These are phyloP conservation scores for Nephila pilipes DNA, from an alignment of 1,140 invertebrate species.

Conservation along the genomic window DNA sequence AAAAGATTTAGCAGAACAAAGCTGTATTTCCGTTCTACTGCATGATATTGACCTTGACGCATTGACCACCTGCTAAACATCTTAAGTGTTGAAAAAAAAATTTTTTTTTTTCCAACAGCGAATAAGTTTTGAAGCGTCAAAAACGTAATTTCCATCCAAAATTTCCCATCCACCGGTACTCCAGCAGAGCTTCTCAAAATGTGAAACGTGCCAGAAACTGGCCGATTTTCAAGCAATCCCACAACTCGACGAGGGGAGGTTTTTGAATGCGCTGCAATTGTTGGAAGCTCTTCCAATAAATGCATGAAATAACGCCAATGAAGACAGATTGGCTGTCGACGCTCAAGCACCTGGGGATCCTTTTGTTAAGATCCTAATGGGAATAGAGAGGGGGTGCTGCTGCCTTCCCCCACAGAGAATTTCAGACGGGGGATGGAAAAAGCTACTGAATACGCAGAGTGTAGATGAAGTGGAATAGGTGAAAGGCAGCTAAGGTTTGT, in stretches of 20 bases:
- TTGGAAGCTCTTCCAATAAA: constrained; percentile 55
- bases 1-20: too few relatives aligned
- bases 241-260: neutral
- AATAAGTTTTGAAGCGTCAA: neutral
- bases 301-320: constrained; percentile 74
- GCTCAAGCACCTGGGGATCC: constrained; percentile 66
- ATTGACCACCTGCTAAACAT: neutral
- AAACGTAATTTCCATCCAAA: neutral
- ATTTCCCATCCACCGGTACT: neutral
- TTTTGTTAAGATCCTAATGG: constrained; percentile 65
- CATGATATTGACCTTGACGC: neutral
- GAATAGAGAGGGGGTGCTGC: neutral
- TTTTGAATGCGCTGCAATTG: constrained; percentile 55
- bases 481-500: neutral
- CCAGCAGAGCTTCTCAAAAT: neutral
- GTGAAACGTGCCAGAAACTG: constrained; percentile 34
- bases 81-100: neutral
- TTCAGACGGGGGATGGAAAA: neutral
- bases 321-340: constrained; percentile 74
- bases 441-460: constrained; percentile 23
- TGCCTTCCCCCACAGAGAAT: neutral
- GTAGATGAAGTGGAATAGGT: constrained; percentile 18
- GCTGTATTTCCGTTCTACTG: too few relatives aligned
- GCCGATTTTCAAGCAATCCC: neutral
- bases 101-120: neutral